A percentile compares a stretch with the other conserved stretches of the same genome.
Conservation (phyloP, 1,140 invertebrate genomes). For the Drosophila santomea region DNA sequence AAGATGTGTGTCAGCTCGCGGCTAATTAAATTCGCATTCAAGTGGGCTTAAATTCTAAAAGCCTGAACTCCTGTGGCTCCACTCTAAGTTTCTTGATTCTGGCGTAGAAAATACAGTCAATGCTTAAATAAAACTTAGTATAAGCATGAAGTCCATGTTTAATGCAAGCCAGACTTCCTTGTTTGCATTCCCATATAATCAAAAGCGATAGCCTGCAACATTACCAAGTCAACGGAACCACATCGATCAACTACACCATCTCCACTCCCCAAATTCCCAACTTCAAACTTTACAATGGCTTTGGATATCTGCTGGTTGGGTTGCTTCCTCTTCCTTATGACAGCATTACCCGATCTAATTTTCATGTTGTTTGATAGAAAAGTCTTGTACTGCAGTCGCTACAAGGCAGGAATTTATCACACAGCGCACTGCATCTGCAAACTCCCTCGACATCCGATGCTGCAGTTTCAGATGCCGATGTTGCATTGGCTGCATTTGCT, state of each 20-base stretch:
- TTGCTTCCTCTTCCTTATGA: conserved; percentile 54
- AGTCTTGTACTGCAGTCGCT: conserved; percentile 59
- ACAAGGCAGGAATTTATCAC: conserved; percentile 73
- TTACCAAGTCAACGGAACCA: conserved; percentile 12
- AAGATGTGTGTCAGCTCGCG: conserved; percentile 11
- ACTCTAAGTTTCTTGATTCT: not conserved
- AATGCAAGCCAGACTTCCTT: not conserved
- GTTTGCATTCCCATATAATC: conserved; percentile 1
- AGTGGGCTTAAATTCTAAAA: not conserved
- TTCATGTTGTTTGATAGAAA: conserved; percentile 80
- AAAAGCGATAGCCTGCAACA: conserved; percentile 11
- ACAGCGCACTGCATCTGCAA: conserved; percentile 43
- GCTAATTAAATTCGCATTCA: conserved; percentile 18
- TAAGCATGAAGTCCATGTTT: not conserved
- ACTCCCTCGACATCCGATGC: conserved; percentile 57
- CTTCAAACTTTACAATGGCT: conserved; percentile 7
- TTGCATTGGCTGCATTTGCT: not conserved
- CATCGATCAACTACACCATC: conserved; percentile 28
- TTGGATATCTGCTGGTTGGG: conserved; percentile 27
- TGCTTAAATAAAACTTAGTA: not conserved
- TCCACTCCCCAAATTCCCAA: not conserved
- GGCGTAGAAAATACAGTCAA: not conserved
- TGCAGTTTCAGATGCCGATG: conserved; percentile 29
- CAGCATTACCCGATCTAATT: conserved; percentile 67
- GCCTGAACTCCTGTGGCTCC: not conserved